Evolutionary conservation across 2,797 vertebrate species (phyloP).

Genomic region (Sciaenops ocellatus): DNA sequence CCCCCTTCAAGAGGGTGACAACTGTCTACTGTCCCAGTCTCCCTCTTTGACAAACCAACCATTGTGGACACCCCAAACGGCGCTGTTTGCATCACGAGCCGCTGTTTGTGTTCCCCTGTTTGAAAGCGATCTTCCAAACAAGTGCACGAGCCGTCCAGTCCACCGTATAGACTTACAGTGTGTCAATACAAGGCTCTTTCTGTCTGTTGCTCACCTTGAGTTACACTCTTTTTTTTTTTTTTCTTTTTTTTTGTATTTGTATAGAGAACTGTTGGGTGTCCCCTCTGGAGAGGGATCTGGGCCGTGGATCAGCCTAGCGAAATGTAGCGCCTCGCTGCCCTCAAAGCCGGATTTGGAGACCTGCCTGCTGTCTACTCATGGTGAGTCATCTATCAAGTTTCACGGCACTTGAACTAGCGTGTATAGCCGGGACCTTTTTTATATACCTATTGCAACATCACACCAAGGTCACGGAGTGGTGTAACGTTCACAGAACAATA

Average conservation of each 20-base stretch:
- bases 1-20: slow-evolving; percentile 58
- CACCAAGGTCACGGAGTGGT: neutral
- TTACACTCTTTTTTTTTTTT: slow-evolving; percentile 27
- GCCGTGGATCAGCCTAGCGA: slow-evolving; percentile 63
- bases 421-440: slow-evolving; percentile 10
- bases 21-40: slow-evolving; percentile 56
- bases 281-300: slow-evolving; percentile 59
- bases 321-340: slow-evolving; percentile 72
- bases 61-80: slow-evolving; percentile 41
- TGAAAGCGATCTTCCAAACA: slow-evolving; percentile 46
- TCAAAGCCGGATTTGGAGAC: slow-evolving; percentile 73
- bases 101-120: slow-evolving; percentile 54
- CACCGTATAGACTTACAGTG: slow-evolving; percentile 21
- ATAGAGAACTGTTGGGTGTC: slow-evolving; percentile 58
- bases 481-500: slow-evolving; percentile 11
- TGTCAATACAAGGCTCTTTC: slow-evolving; percentile 36
- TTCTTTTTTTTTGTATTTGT: slow-evolving; percentile 63
- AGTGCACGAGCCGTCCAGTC: slow-evolving; percentile 18
- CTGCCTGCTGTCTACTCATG: slow-evolving; percentile 73
- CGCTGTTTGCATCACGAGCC: slow-evolving; percentile 41
- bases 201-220: slow-evolving; percentile 33
- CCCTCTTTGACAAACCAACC: slow-evolving; percentile 48
- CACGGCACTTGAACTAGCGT: slow-evolving; percentile 29
- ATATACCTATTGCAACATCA: slow-evolving; percentile 12
- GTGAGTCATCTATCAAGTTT: slow-evolving; percentile 73